Conservation (phyloP, 2,888 invertebrate genomes). For the Patella caerulea region DNA sequence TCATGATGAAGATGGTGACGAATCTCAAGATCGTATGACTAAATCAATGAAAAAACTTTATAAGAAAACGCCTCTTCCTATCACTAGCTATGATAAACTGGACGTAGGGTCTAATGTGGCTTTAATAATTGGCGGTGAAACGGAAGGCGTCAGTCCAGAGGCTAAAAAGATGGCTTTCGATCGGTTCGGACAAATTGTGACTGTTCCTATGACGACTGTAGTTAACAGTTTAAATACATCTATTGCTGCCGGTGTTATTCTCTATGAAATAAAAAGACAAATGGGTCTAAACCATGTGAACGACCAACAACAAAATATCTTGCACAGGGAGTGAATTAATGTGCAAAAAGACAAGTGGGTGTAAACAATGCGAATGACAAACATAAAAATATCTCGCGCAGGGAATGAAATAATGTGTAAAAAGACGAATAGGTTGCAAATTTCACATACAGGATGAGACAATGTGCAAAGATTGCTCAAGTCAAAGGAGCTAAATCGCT, state of each 20-base stretch:
- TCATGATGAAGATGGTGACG: slow-evolving; percentile 26
- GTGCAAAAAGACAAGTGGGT: slow-evolving; percentile 34
- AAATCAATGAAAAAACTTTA: slow-evolving; percentile 28
- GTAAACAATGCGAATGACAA: not conserved
- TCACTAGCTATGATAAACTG: slow-evolving; percentile 41
- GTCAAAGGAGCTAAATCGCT: too few species aligned
- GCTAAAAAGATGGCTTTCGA: slow-evolving; percentile 78
- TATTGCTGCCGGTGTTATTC: slow-evolving; percentile 85
- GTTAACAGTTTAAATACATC: slow-evolving; percentile 90
- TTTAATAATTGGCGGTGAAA: slow-evolving; percentile 90
- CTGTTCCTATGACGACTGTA: slow-evolving; percentile 83
- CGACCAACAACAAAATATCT: too few species aligned
- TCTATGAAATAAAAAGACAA: slow-evolving; percentile 81
- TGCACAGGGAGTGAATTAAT: too few species aligned
- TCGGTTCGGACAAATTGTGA: slow-evolving; percentile 78
- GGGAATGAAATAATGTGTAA: too few species aligned
- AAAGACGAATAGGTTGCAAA: too few species aligned
- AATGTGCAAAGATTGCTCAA: not conserved
- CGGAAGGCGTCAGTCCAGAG: slow-evolving; percentile 85
- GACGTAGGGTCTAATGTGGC: slow-evolving; percentile 71
- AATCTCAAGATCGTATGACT: slow-evolving; percentile 14
- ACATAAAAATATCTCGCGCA: too few species aligned
- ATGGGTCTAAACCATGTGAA: not conserved
- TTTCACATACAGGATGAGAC: not conserved
- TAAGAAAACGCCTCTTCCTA: slow-evolving; percentile 41